Evolutionary conservation across 2,888 invertebrate species (phyloP).

Genomic region (Muscina levida): DNA sequence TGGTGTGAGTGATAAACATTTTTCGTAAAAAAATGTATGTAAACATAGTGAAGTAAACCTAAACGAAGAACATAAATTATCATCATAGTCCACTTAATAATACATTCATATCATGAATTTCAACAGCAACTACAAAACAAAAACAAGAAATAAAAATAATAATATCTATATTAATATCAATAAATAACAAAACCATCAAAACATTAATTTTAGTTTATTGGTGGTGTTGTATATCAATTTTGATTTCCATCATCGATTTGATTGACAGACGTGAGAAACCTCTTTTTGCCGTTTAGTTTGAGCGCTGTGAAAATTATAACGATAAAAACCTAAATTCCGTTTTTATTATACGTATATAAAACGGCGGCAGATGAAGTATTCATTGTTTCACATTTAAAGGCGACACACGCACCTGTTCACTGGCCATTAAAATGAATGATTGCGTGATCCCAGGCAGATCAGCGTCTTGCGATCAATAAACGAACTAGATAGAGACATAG

Average conservation of each 20-base stretch:
- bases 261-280: constrained; percentile 63
- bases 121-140: no score
- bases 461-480: constrained; percentile 9
- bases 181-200: constrained; percentile 31
- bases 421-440: constrained; percentile 37
- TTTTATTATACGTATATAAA: no score
- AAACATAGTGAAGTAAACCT: background rate
- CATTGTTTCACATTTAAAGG: background rate
- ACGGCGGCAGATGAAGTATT: constrained; percentile 18
- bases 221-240: constrained; percentile 58
- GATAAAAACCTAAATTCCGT: constrained; percentile 1
- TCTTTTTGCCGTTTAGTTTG: constrained; percentile 25
- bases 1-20: background rate
- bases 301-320: constrained; percentile 18
- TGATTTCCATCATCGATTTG: constrained; percentile 40
- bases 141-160: no score
- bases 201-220: constrained; percentile 46
- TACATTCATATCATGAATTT: constrained; percentile 44
- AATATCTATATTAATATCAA: constrained; percentile 51
- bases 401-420: constrained; percentile 5
- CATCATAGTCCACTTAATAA: constrained; percentile 46
- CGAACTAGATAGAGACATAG: constrained; percentile 16
- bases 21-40: background rate
- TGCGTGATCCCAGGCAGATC: constrained; percentile 25
- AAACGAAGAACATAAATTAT: constrained; percentile 23